Evolutionary conservation across 2,888 invertebrate genomes (phyloP), one percentile per base, ranked within the genome.

Genomic region (Glaucopsyche alexis): DNA sequence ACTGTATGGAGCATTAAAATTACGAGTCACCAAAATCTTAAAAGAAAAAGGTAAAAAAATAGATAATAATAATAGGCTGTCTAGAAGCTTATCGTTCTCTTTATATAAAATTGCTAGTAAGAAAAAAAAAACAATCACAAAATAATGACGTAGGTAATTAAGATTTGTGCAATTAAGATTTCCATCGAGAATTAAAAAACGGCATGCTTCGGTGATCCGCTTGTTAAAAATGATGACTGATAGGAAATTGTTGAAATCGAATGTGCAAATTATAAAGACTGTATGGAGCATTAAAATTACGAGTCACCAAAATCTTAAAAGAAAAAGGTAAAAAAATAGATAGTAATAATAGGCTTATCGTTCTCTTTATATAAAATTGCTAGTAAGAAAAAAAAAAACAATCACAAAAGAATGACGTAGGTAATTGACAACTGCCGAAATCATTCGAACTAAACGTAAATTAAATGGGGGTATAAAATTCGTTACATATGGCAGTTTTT

Each of bases 111-210:
- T 29, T 3, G 29, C 29, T 29, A 29, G 29, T n/a, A n/a, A n/a
- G n/a, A n/a, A n/a, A n/a, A n/a, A n/a, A n/a, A n/a, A n/a, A n/a
- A n/a, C n/a, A n/a, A n/a, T n/a, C n/a, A n/a, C n/a, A n/a, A n/a
- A n/a, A n/a, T n/a, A n/a, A n/a, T n/a, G n/a, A n/a, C n/a, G n/a
- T n/a, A n/a, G n/a, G n/a, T n/a, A n/a, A n/a, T n/a, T n/a, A n/a
- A n/a, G n/a, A n/a, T n/a, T 69, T 69, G 29, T 19, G 69, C 69
- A 45, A 47, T 69, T 47, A 69, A 69, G 69, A 69, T 29, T 49
- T 16, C 67, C n/a, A 42, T 60, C 60, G 60, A 38, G 60, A 60
- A 60, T 60, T 60, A 38, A 60, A 60, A 60, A 60, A 38, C n/a
- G 60, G 60, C 7, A 60, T 60, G 60, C 38, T 13, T 29, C 60